Evolutionary conservation across 2,797 vertebrate species (phyloP), one percentile per base, ranked within the genome.

Genomic region (Synaphobranchus kaupii): DNA sequence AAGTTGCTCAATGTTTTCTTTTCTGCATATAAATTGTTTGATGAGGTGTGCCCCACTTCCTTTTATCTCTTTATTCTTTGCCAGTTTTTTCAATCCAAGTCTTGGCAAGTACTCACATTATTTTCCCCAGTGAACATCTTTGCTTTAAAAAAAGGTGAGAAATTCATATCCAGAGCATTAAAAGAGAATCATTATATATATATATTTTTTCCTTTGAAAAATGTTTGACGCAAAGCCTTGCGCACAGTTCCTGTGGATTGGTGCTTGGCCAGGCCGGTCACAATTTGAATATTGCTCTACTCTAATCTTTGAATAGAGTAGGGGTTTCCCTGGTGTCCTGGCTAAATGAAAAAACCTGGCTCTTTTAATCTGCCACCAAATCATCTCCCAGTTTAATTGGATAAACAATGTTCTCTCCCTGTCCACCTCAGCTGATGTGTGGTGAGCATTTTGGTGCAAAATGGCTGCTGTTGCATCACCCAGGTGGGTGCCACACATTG

Each of bases 171-270:
- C 44, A 50, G 31, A 81, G 85, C 84, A n/a, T 15, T 22, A 31
- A 71, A 48, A 31, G 5, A 91, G 88, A 90, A 90, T 85, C 80
- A 88, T 73, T 86, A 88, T 85, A 86, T 13, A 76, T 9, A n/a
- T n/a, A n/a, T n/a, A n/a, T n/a, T n/a, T 39, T 12, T 47, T 80
- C 7, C 20, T 8, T 39, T 78, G 15, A 78, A 10, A 68, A 83
- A 89, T 15, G 63, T 84, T 8, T 83, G 90, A 89, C 86, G 89
- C 88, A 90, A 81, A 48, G 86, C 68, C 22, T 0, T 91, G 90
- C 92, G 92, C 89, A 92, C 90, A 89, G 90, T 92, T 92, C 92
- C 92, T 89, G 28, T 13, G 89, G 34, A 90, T 9, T 90, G 91
- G 89, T 34, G 28, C 22, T n/a, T 50, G n/a, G 47, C 25, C 9